phyloP scores from a whole-genome alignment of 2,888 invertebrate species.

The Tipula confusa region DNA sequence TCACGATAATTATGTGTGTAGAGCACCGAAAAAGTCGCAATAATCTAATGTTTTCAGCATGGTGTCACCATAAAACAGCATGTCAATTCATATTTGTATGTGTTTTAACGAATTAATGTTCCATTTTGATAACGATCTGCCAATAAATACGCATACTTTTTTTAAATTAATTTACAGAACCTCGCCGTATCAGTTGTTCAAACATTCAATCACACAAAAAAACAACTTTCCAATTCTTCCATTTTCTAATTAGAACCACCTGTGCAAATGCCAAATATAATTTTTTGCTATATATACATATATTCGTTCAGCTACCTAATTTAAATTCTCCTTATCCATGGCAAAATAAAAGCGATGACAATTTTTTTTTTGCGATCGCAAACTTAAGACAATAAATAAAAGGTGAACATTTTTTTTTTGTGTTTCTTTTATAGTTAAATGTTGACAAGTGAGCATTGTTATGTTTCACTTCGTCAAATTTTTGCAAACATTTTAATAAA shows the following conservation, averaged over 20 bases:
- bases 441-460: constrained; percentile 25
- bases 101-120: too few relatives aligned
- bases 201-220: neutral
- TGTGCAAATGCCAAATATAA: neutral
- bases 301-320: neutral
- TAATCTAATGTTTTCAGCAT: neutral
- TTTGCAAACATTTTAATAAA: neutral
- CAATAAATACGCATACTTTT: neutral
- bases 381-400: neutral
- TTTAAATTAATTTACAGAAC: neutral
- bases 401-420: neutral
- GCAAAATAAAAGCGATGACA: neutral
- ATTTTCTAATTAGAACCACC: constrained; percentile 25
- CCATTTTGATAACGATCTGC: neutral
- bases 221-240: neutral
- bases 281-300: neutral
- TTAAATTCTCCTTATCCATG: neutral
- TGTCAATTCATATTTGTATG: neutral
- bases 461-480: constrained; percentile 25
- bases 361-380: neutral
- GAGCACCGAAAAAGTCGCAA: neutral
- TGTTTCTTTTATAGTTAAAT: too few relatives aligned
- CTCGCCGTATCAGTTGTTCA: neutral
- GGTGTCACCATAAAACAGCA: neutral
- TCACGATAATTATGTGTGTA: too few relatives aligned